Base-by-base conservation (phyloP, 2,113 vertebrate genomes). In the Psilopsiagon aymara region DNA sequence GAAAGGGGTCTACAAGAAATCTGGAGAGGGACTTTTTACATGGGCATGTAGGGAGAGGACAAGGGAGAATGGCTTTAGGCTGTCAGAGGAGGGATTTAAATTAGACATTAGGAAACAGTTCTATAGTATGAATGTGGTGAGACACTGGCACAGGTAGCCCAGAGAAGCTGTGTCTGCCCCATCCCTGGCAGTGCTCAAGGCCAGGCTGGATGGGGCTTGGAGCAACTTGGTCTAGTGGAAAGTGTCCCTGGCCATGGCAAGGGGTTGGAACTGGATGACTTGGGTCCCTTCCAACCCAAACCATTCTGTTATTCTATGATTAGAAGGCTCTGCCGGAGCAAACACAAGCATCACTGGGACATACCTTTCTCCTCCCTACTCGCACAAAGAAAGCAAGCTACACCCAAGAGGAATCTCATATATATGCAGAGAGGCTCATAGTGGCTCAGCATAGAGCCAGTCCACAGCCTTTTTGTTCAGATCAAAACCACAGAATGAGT, bases 391-490 rank as follows among this genome's bases (percentile, higher is more conserved):
- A 46, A 55, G 6, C 19, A 46, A 76, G 18, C 21, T 47, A 29
- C 7, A 83, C 1, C 6, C 20, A 60, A 37, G 47, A n/a, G 23
- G 21, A 86, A 43, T 51, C 11, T 28, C n/a, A 25, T 2, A n/a
- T 4, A 24, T 2, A 37, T 0, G 1, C 8, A 59, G 33, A 68
- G 16, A 43, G 28, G 13, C 44, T 10, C 55, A 57, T 21, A 33
- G 31, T 33, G 31, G 55, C 55, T 57, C 55, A 57, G 55, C 13
- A 57, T 6, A 19, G 55, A 77, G 55, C 17, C 46, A 39, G 6
- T 27, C 44, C 63, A 39, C 24, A 49, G 31, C 16, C 7, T 51
- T 83, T 71, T 44, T 0, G 25, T 25, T 69, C 81, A 33, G n/a
- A 71, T 52, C 29, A 78, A 28, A 86, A 37, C 18, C 11, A 33